These are phyloP conservation scores for Dendrolimus houi DNA, from an alignment of 2,888 invertebrate genomes.

Conservation along the genomic window DNA sequence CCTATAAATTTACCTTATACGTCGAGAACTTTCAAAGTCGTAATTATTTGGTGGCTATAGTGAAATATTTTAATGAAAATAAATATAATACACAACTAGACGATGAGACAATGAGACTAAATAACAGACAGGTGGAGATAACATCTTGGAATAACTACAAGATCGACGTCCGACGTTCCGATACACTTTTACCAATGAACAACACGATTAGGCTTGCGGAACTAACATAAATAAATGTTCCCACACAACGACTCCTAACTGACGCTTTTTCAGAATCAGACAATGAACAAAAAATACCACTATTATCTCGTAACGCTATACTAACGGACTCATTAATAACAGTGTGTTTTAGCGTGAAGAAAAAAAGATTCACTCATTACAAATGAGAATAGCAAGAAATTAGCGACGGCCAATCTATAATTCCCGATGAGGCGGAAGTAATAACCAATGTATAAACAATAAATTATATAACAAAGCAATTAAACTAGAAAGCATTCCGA, in stretches of 20 bases:
- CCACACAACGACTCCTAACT: constrained; percentile 13
- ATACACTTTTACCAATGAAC: constrained; percentile 57
- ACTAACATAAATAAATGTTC: constrained; percentile 18
- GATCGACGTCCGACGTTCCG: constrained; percentile 37
- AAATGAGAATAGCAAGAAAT: background rate
- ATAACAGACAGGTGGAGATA: constrained; percentile 27
- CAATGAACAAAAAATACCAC: background rate
- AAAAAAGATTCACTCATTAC: background rate
- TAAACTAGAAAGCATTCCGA: constrained; percentile 48
- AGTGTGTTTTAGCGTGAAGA: background rate
- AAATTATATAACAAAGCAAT: constrained; percentile 36
- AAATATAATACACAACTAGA: background rate
- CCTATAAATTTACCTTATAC: too few species aligned
- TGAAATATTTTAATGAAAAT: too few species aligned
- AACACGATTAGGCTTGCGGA: constrained; percentile 29
- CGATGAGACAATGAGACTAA: constrained; percentile 25
- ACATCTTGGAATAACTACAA: constrained; percentile 30
- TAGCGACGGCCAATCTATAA: background rate
- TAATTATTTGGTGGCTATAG: too few species aligned
- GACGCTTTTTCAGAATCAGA: background rate
- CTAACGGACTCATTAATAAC: background rate
- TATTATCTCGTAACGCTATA: background rate
- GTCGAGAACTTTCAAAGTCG: too few species aligned
- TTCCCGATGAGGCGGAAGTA: background rate
- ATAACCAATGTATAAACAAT: constrained; percentile 1